phyloP scores from a whole-genome alignment of 2,797 vertebrate species.

The Lepus oiostolus region DNA sequence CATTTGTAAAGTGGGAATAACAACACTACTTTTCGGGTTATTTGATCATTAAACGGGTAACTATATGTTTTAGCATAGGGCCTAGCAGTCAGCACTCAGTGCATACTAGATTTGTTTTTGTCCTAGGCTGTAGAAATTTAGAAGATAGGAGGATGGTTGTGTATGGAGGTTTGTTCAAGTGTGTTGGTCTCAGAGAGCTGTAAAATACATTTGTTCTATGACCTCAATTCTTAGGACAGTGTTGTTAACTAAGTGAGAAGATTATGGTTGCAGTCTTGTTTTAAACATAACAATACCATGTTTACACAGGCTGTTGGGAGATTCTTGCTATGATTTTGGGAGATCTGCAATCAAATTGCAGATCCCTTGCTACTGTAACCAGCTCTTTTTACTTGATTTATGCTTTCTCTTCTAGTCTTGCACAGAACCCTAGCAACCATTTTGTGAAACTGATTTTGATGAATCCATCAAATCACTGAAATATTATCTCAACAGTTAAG shows the following conservation, averaged over 20 bases:
- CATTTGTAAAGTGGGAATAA: background rate
- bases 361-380: background rate
- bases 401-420: background rate
- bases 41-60: slow-evolving; percentile 6
- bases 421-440: background rate
- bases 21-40: background rate
- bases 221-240: background rate
- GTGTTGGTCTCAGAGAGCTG: background rate
- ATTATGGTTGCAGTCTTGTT: background rate
- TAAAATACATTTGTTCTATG: background rate
- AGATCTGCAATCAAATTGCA: background rate
- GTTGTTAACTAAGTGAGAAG: background rate
- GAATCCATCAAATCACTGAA: background rate
- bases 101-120: background rate
- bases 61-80: background rate
- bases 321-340: background rate
- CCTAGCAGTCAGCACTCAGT: background rate
- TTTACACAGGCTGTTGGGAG: background rate
- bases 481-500: background rate
- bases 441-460: background rate
- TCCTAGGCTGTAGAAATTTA: background rate
- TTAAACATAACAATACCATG: background rate
- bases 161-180: background rate
- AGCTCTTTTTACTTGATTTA: background rate
- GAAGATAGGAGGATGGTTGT: background rate